Evolutionary conservation across 37 sponge, comb jelly and placozoan species (phyloP), one percentile per base, ranked within the genome.

Genomic region (Diacarnus erythraeanus): DNA sequence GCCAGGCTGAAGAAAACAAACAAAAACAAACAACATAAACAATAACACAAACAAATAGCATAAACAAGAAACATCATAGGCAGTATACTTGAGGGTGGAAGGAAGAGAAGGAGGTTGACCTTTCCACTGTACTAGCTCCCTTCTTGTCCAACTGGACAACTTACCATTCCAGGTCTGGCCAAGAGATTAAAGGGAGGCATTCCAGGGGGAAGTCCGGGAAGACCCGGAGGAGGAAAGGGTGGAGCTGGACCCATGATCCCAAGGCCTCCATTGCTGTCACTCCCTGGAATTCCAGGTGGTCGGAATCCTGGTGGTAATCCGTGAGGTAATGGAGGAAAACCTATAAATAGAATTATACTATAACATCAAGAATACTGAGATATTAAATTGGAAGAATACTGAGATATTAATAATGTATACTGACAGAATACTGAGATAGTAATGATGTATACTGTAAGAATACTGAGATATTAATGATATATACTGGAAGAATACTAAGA

Each of bases 181-280:
- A 85, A 18, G 26, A 78, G 73, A 18, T 78, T 78, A 1, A 84
- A 69, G 59, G 72, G 72, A n/a, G 85, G 85, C 42, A 79, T 31
- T 8, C 56, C 72, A 2, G 79, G 83, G 70, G 83, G 80, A 1
- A 79, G 36, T 21, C 60, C 72, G 38, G 76, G 82, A 20, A 84
- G 47, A 15, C 75, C 81, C 2, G 63, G 61, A n/a, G 74, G 58
- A n/a, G 74, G 76, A 43, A 38, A 6, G 10, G 86, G 79, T 4
- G 77, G 77, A 36, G 40, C 35, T 2, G 40, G 63, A 59, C 77
- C 77, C 60, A 60, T 40, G 18, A 76, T 30, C 8, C 77, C 77
- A 27, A 60, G 25, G 23, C 40, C 61, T 2, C 10, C 26, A 38
- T 23, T 23, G 18, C 54, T 22, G 26, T 25, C 41, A 26, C 1